Conservation (phyloP, 2,797 vertebrate genomes). For the Rhynchonycteris naso region DNA sequence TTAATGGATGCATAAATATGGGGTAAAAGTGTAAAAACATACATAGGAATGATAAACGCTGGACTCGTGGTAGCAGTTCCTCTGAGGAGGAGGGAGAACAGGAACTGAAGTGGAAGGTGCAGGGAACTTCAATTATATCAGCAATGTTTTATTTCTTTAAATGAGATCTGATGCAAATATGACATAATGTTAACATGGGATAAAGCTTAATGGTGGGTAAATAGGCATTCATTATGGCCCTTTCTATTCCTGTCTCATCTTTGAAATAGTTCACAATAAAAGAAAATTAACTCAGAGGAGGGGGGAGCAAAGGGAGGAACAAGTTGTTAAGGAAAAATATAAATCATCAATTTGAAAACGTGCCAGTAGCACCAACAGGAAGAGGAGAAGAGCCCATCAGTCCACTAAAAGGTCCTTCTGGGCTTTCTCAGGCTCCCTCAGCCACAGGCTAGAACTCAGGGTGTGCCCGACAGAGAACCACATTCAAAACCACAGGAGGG, state of each 20-base stretch:
- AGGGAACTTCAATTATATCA: slow-evolving; percentile 13
- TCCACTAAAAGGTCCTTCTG: background rate
- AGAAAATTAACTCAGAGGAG: slow-evolving; percentile 50
- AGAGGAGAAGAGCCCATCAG: background rate
- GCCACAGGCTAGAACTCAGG: background rate
- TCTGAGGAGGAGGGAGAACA: background rate
- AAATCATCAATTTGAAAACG: slow-evolving; percentile 38
- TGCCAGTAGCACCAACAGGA: background rate
- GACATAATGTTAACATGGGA: slow-evolving; percentile 68
- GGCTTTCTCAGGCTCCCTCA: background rate
- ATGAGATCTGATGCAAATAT: slow-evolving; percentile 62
- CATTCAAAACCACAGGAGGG: background rate
- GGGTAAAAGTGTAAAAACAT: slow-evolving; percentile 31
- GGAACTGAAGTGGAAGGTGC: background rate
- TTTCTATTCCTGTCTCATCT: slow-evolving; percentile 66
- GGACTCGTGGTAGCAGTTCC: slow-evolving; percentile 9
- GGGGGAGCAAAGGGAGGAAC: background rate
- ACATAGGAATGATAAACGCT: slow-evolving; percentile 25
- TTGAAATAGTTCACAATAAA: slow-evolving; percentile 58
- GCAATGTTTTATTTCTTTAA: slow-evolving; percentile 61
- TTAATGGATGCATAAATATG: slow-evolving; percentile 58
- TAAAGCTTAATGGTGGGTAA: slow-evolving; percentile 60
- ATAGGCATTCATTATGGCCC: slow-evolving; percentile 64
- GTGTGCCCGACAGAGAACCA: background rate
- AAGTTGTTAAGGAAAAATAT: slow-evolving; percentile 18